These are phyloP conservation scores for Sebastes iracundus DNA, from an alignment of 2,797 vertebrate genomes.

Conservation along the genomic window DNA sequence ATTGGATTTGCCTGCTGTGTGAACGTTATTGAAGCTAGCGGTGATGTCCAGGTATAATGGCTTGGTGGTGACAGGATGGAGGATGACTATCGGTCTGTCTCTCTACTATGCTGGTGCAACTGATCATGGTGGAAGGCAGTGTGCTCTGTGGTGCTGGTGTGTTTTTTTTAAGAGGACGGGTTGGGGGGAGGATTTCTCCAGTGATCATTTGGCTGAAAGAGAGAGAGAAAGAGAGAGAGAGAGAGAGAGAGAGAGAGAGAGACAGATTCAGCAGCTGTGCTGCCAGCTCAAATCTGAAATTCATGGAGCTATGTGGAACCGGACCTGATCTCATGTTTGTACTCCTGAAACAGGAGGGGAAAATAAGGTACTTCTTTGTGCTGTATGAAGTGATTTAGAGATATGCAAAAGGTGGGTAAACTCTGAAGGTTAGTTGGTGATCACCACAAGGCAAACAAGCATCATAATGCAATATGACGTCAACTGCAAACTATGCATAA, in stretches of 20 bases:
- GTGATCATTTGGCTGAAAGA: constrained; percentile 61
- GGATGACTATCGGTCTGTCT: constrained; percentile 41
- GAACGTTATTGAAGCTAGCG: neutral
- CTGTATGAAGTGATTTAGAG: constrained; percentile 1
- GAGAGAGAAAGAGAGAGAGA: constrained; percentile 23
- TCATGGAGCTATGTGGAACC: neutral
- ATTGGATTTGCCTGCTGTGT: neutral
- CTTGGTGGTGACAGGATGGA: constrained; percentile 5
- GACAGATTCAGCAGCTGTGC: constrained; percentile 15
- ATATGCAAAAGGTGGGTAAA: constrained; percentile 1
- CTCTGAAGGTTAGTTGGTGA: constrained; percentile 9
- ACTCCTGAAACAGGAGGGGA: neutral
- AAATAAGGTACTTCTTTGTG: constrained; percentile 19
- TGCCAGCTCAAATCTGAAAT: constrained; percentile 49
- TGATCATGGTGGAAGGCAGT: constrained; percentile 76
- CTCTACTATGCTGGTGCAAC: constrained; percentile 76
- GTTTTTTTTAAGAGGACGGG: constrained; percentile 29
- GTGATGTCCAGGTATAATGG: constrained; percentile 15
- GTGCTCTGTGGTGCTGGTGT: constrained; percentile 78
- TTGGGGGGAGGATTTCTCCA: constrained; percentile 19
- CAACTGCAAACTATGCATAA: constrained; percentile 6
- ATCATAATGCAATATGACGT: constrained; percentile 11
- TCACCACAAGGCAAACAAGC: constrained; percentile 44
- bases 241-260: constrained; percentile 23
- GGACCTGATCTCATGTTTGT: constrained; percentile 5